Percentiles rank a stretch among this genome's conserved stretches.
Evolutionary conservation across 1,140 invertebrate species (phyloP).

Genomic region (Araneus ventricosus): DNA sequence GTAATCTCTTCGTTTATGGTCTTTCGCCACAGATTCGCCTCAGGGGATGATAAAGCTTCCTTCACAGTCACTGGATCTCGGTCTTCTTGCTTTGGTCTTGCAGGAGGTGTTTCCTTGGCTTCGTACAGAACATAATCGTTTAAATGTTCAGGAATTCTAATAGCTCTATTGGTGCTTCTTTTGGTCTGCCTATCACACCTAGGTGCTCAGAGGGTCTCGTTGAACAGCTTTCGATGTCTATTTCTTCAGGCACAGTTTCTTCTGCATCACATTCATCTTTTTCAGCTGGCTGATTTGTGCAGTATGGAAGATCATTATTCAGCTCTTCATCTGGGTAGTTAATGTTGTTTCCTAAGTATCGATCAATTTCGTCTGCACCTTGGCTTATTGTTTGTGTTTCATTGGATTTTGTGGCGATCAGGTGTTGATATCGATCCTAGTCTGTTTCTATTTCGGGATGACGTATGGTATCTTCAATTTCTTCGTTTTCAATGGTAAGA

Average conservation of each 20-base stretch:
- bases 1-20: constrained; percentile 79
- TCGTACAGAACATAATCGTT: not conserved
- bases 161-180: not conserved
- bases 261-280: not conserved
- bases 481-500: not conserved
- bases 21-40: constrained; percentile 78
- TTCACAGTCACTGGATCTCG: constrained; percentile 1
- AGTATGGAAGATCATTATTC: too few species aligned
- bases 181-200: not conserved
- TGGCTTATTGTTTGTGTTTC: too few species aligned
- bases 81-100: not conserved
- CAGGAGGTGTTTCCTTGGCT: not conserved
- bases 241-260: not conserved
- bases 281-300: not conserved
- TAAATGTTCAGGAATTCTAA: not conserved
- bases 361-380: too few species aligned
- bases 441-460: not conserved
- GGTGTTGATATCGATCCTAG: not conserved
- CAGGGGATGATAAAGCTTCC: constrained; percentile 77
- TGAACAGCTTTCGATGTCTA: not conserved
- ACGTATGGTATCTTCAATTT: not conserved
- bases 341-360: too few species aligned
- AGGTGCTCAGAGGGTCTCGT: not conserved
- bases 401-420: too few species aligned
- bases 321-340: too few species aligned